Evolutionary conservation across 2,797 vertebrate genomes (phyloP).

Genomic region (Danio kyathit): DNA sequence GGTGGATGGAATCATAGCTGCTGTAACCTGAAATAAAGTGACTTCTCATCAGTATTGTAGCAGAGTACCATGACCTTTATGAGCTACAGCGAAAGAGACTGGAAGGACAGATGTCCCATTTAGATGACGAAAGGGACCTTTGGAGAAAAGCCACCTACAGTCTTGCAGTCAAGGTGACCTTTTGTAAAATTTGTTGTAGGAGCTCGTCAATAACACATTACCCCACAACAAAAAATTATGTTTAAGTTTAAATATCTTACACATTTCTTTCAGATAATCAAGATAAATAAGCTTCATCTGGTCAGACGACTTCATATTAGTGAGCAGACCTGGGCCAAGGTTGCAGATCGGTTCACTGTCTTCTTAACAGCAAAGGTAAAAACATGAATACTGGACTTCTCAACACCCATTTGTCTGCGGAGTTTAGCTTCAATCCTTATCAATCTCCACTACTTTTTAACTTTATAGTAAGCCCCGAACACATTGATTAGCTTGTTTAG

Average conservation of each 20-base stretch:
- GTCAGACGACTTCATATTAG: constrained; percentile 78
- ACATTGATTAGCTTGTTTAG: no score
- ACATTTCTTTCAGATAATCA: constrained; percentile 79
- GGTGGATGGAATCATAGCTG: no score
- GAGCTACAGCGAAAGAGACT: constrained; percentile 84
- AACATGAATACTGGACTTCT: not conserved
- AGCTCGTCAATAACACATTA: not conserved
- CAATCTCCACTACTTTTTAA: no score
- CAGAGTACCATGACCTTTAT: constrained; percentile 86
- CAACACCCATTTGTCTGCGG: no score
- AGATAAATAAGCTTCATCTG: constrained; percentile 81
- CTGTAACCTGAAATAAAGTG: not conserved
- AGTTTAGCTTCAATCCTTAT: not conserved
- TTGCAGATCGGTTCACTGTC: constrained; percentile 78
- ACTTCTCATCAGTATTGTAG: constrained; percentile 78
- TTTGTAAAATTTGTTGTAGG: not conserved
- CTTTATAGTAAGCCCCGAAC: no score
- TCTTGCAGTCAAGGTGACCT: constrained; percentile 84
- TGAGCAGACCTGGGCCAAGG: constrained; percentile 82
- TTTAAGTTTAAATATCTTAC: not conserved
- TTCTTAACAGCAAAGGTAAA: constrained; percentile 81
- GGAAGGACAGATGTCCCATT: constrained; percentile 78
- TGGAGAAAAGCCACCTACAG: constrained; percentile 83
- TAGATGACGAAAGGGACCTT: constrained; percentile 82
- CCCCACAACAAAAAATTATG: no score